These are phyloP conservation scores for Tupaia tana DNA, from an alignment of 2,113 vertebrate genomes.

Conservation along the genomic window DNA sequence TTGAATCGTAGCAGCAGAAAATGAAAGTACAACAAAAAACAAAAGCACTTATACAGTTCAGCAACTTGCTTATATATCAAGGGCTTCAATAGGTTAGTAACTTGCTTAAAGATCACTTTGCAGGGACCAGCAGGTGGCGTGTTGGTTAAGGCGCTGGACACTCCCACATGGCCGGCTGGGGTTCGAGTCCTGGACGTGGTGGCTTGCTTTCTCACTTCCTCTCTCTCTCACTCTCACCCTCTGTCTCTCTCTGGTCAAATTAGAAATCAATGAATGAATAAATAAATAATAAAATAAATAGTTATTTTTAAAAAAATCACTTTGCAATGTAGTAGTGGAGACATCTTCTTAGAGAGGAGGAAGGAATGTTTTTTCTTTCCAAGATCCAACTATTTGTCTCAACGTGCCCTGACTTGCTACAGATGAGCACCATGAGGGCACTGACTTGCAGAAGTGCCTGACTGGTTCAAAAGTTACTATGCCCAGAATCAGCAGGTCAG, in stretches of 20 bases:
- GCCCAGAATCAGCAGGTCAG: background rate
- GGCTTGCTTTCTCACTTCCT: too few relatives aligned
- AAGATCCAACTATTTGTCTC: constrained; percentile 37
- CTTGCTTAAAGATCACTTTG: background rate
- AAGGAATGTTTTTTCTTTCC: background rate
- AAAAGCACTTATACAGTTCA: background rate
- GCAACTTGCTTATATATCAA: background rate
- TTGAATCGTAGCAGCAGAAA: constrained; percentile 6
- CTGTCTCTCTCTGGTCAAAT: too few relatives aligned
- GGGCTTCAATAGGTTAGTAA: too few relatives aligned
- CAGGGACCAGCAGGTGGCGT: too few relatives aligned
- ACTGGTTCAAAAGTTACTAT: background rate
- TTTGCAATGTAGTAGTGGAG: background rate
- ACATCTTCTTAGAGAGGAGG: background rate
- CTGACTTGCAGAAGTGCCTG: background rate
- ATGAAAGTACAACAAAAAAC: background rate
- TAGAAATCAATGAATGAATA: too few relatives aligned
- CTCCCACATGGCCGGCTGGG: too few relatives aligned
- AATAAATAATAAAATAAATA: too few relatives aligned
- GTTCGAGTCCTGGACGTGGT: too few relatives aligned
- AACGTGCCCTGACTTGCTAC: background rate
- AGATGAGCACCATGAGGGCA: background rate
- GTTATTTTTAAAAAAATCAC: too few relatives aligned
- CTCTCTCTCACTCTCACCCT: too few relatives aligned
- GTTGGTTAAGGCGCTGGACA: too few relatives aligned